Evolutionary conservation across 2,888 invertebrate species (phyloP), one percentile per base, ranked within the genome.

Genomic region (Apotomis turbidana): DNA sequence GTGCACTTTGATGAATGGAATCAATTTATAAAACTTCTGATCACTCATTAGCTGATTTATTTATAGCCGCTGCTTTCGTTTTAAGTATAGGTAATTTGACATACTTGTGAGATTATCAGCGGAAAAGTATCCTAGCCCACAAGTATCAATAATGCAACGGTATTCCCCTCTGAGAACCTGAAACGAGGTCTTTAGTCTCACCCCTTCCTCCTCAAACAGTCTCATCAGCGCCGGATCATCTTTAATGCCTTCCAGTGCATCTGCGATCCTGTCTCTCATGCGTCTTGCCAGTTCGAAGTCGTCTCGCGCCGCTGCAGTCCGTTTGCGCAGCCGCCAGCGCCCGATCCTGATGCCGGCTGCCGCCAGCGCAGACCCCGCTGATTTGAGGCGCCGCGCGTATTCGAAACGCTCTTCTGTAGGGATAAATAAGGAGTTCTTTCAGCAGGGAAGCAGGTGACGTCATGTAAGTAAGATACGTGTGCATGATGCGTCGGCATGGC

Each of bases 251-350:
- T 95, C 93, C 60, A 97, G 94, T 70, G 97, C 98, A 79, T 97
- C 96, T 79, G 98, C 97, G 81, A 98, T 98, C 88, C 98, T 96
- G 74, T 96, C 96, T 81, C 99, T 97, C 89, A 98, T 98, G 69
- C 96, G 93, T 75, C 97, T 95, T 0, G 99, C 99, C 74, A 97
- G 95, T 81, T 98, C 98, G 84, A 98, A 99, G 90, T 99, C 98
- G 82, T 99, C 99, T 70, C 96, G 94, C 55, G 97, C 97, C 3
- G 98, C 98, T 0, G 99, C 98, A 71, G 98, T 97, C 41, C 97
- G 94, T 84, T 99, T 99, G 80, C 98, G 97, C 68, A 98, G 93
- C 75, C 98, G 96, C 91, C 98, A 97, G 77, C 98, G 96, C 0
- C 98, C 98, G 54, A 99, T 93, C 68, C 97, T 95, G 85, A 98